phyloP scores from a whole-genome alignment of 2,113 vertebrate species.

The Peromyscus californicus region DNA sequence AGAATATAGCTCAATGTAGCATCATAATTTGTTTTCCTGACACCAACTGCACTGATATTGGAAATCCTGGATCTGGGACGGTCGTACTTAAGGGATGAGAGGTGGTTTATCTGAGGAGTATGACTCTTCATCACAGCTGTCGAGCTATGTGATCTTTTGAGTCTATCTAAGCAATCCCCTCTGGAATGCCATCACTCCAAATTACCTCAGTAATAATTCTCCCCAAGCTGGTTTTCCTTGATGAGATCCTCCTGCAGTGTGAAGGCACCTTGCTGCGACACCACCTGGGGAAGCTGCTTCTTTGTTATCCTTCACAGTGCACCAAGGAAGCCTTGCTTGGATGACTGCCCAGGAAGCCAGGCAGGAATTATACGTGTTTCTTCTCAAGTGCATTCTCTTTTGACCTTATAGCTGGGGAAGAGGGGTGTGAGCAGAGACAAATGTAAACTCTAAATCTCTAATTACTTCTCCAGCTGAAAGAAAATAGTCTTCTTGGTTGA shows the following conservation, averaged over 20 bases:
- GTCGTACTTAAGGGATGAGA: neutral
- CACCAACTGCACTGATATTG: neutral
- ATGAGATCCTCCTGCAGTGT: constrained; percentile 51
- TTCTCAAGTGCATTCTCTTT: constrained; percentile 13
- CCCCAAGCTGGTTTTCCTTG: constrained; percentile 56
- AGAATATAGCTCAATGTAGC: neutral
- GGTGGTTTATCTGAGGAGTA: constrained; percentile 4
- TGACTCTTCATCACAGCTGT: constrained; percentile 31
- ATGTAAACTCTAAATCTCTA: constrained; percentile 45
- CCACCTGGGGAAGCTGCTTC: constrained; percentile 63
- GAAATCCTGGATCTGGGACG: neutral
- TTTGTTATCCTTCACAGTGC: constrained; percentile 63
- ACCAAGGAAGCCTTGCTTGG: constrained; percentile 47
- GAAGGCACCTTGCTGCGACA: constrained; percentile 65
- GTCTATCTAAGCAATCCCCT: constrained; percentile 61
- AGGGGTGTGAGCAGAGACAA: rapidly evolving
- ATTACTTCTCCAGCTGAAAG: neutral
- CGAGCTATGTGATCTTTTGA: constrained; percentile 40
- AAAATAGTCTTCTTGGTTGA: neutral
- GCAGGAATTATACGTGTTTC: constrained; percentile 34
- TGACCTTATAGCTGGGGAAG: neutral
- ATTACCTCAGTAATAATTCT: constrained; percentile 65
- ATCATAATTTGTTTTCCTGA: neutral
- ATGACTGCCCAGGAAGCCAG: constrained; percentile 63
- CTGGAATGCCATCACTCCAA: constrained; percentile 47